Conservation (phyloP, 2,888 invertebrate genomes). For the Pterostichus madidus region DNA sequence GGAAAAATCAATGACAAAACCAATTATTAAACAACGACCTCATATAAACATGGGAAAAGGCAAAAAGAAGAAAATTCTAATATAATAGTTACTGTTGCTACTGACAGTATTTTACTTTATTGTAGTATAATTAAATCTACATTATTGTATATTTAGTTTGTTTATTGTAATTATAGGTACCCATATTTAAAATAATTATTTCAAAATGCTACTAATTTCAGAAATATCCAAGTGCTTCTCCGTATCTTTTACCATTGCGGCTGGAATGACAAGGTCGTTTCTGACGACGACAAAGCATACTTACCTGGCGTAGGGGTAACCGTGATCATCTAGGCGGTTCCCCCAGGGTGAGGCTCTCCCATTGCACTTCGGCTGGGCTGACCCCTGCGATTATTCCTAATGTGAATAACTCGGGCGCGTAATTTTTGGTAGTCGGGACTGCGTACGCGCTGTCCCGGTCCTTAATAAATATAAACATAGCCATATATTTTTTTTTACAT, state of each 20-base stretch:
- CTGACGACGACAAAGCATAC: conserved; percentile 70
- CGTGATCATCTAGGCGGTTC: conserved; percentile 83
- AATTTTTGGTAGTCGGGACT: conserved; percentile 82
- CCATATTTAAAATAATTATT: no score
- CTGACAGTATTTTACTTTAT: not conserved
- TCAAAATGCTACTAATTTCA: no score
- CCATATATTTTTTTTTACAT: no score
- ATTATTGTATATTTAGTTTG: no score
- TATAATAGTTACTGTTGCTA: not conserved
- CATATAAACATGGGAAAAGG: no score
- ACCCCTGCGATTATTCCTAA: conserved; percentile 85
- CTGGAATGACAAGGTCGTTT: no score
- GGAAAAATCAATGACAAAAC: no score
- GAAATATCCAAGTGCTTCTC: no score
- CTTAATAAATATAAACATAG: conserved; percentile 15
- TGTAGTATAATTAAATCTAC: not conserved
- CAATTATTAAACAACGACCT: no score
- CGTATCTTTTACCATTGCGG: no score
- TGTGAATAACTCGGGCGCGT: conserved; percentile 83
- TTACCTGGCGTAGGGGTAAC: conserved; percentile 79
- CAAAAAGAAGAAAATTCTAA: no score
- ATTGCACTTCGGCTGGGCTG: conserved; percentile 85
- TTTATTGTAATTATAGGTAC: no score
- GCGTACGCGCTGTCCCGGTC: conserved; percentile 79
- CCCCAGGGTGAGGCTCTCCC: conserved; percentile 82